phyloP scores from a whole-genome alignment of 2,113 vertebrate genomes.

The Eleginops maclovinus region DNA sequence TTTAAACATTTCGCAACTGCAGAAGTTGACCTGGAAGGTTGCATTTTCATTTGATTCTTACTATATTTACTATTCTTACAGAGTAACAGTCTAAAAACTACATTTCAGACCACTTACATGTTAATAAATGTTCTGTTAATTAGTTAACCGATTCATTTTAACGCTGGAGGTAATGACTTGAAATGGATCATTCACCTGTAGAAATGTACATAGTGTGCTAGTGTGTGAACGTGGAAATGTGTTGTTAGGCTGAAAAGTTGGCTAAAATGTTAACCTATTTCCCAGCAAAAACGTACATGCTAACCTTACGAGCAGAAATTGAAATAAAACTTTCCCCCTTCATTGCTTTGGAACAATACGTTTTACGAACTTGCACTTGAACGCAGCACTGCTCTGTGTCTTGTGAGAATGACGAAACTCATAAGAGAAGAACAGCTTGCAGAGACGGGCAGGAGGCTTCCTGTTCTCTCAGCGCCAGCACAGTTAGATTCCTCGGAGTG shows the following conservation, averaged over 20 bases:
- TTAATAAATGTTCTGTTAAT: neutral
- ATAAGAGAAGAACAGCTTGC: neutral
- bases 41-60: too few relatives aligned
- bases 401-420: slow-evolving; percentile 29
- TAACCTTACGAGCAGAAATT: too few relatives aligned
- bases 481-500: neutral
- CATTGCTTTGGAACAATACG: rapidly evolving
- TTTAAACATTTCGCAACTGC: too few relatives aligned
- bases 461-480: neutral
- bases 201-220: too few relatives aligned
- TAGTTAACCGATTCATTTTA: neutral
- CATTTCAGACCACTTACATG: too few relatives aligned
- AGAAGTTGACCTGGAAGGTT: too few relatives aligned
- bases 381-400: slow-evolving; percentile 31
- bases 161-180: neutral
- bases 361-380: slow-evolving; percentile 15
- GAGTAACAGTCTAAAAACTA: too few relatives aligned
- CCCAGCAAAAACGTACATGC: neutral
- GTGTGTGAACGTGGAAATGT: neutral
- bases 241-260: neutral
- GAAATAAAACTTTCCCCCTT: neutral
- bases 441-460: neutral
- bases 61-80: too few relatives aligned
- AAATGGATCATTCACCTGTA: too few relatives aligned
- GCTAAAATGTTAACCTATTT: neutral